phyloP scores from a whole-genome alignment of 1,140 invertebrate genomes.

The Drosophila virilis region DNA sequence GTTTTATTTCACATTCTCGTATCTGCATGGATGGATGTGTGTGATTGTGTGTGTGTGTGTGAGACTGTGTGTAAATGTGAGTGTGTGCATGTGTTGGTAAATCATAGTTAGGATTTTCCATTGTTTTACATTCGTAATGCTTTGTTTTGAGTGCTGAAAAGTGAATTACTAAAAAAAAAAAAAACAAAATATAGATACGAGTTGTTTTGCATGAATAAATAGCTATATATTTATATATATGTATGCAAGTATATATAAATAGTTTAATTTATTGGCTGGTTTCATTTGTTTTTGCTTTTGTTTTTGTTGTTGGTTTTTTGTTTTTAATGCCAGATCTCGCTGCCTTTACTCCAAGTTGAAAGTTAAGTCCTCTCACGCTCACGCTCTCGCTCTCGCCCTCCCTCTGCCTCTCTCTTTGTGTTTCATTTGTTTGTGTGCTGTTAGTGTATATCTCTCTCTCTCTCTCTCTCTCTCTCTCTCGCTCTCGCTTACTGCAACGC shows the following conservation, averaged over 20 bases:
- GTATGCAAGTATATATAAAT: constrained; percentile 29
- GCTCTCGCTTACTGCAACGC: constrained; percentile 3
- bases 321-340: constrained; percentile 16
- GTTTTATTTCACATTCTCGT: constrained; percentile 62
- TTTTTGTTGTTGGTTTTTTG: not conserved
- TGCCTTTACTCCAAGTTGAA: constrained; percentile 7
- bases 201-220: constrained; percentile 42
- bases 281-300: constrained; percentile 6
- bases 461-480: constrained; percentile 11
- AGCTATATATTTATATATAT: constrained; percentile 23
- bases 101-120: constrained; percentile 14
- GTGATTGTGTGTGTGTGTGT: constrained; percentile 2
- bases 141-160: constrained; percentile 41
- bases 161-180: constrained; percentile 20
- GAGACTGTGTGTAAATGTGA: constrained; percentile 18
- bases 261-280: constrained; percentile 42
- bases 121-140: constrained; percentile 18
- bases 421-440: not conserved
- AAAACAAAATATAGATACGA: constrained; percentile 8
- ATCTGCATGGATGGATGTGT: constrained; percentile 14
- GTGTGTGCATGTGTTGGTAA: not conserved
- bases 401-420: not conserved
- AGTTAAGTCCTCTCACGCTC: not conserved
- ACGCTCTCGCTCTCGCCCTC: not conserved
- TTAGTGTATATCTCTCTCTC: constrained; percentile 1